Conservation (phyloP, 2,113 vertebrate species). For the Leucosticte australis region DNA sequence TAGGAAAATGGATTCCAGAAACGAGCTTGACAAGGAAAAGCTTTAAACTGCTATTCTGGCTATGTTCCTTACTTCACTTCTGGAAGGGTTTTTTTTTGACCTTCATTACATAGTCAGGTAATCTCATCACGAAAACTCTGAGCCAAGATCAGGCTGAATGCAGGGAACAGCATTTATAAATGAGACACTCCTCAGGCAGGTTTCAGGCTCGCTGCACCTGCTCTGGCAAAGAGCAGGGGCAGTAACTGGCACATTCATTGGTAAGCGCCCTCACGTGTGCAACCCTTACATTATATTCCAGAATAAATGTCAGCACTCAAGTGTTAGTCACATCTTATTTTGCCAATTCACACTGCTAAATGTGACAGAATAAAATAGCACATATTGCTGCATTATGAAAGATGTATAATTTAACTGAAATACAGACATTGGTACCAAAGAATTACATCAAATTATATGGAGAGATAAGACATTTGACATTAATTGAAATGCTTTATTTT, state of each 20-base stretch:
- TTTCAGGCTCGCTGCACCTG: fast-evolving
- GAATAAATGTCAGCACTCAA: not conserved
- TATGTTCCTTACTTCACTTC: not conserved
- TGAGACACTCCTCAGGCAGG: not conserved
- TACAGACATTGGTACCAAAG: not conserved
- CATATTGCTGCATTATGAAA: not conserved
- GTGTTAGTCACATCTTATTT: not conserved
- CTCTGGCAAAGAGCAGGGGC: not conserved
- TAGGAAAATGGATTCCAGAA: not conserved
- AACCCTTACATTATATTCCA: not conserved
- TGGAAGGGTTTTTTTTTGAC: not conserved
- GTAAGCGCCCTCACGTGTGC: not conserved
- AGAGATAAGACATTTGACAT: not conserved
- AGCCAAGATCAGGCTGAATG: not conserved
- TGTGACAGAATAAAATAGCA: not conserved
- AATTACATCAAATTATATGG: not conserved
- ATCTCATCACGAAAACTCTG: not conserved
- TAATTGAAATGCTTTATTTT: not conserved
- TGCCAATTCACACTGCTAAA: not conserved
- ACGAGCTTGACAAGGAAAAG: not conserved
- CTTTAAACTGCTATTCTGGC: not conserved
- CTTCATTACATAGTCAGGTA: not conserved
- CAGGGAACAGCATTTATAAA: not conserved
- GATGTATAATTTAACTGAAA: not conserved
- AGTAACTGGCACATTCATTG: not conserved